These are phyloP conservation scores for Drosophila rubida DNA, from an alignment of 2,888 invertebrate species.

Conservation along the genomic window DNA sequence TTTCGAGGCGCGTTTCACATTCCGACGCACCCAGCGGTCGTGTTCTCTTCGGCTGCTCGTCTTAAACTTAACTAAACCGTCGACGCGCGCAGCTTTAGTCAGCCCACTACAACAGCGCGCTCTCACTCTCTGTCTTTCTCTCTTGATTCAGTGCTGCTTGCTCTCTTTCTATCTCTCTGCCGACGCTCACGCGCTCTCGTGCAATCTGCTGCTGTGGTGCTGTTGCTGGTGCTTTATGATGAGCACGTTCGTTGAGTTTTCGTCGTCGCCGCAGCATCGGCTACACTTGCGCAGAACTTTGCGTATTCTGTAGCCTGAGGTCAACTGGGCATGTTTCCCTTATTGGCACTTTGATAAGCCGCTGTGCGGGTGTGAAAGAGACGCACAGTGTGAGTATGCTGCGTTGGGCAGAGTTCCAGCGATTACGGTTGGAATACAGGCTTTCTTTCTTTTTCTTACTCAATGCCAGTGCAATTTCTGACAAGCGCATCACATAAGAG, in stretches of 20 bases:
- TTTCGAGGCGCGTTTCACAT: conserved; percentile 66
- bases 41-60: conserved; percentile 66
- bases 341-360: conserved; percentile 41
- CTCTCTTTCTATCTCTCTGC: conserved; percentile 8
- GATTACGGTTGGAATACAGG: conserved; percentile 7
- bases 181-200: conserved; percentile 15
- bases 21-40: conserved; percentile 70
- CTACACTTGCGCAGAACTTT: conserved; percentile 69
- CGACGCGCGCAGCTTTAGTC: conserved; percentile 42
- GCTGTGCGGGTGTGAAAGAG: conserved; percentile 15
- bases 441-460: conserved; percentile 3
- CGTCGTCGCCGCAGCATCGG: conserved; percentile 22
- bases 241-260: conserved; percentile 44
- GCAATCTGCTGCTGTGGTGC: not conserved
- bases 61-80: conserved; percentile 65
- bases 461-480: conserved; percentile 12
- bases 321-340: conserved; percentile 28
- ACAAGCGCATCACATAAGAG: not conserved
- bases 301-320: conserved; percentile 11
- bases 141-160: not conserved
- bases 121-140: conserved; percentile 29
- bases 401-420: not conserved
- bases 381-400: not conserved
- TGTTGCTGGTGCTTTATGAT: conserved; percentile 34
- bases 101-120: conserved; percentile 6